phyloP scores from a whole-genome alignment of 2,888 invertebrate species.

The Acrocera orbiculus region DNA sequence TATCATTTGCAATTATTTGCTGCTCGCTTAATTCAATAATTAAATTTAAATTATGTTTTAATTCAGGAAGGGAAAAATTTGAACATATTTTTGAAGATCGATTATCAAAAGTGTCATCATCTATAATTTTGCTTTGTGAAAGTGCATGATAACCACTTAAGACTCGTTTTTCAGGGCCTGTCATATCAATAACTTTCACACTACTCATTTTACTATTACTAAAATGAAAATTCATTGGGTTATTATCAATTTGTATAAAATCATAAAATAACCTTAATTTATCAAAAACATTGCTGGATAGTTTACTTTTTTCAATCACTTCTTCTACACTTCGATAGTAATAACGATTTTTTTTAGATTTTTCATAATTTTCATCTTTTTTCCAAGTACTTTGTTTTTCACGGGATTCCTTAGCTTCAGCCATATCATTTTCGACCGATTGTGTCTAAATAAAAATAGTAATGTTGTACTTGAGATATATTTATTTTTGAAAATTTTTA shows the following conservation, averaged over 20 bases:
- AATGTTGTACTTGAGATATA: not conserved
- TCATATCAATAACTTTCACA: constrained; percentile 98
- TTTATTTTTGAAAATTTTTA: no score
- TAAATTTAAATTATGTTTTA: constrained; percentile 80
- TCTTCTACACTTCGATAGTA: constrained; percentile 74
- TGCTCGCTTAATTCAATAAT: constrained; percentile 89
- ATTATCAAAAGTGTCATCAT: constrained; percentile 44
- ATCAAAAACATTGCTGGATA: constrained; percentile 27
- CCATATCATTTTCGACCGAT: no score
- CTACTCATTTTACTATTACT: constrained; percentile 56
- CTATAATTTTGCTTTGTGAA: constrained; percentile 41
- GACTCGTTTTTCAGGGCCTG: constrained; percentile 85
- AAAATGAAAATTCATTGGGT: not conserved
- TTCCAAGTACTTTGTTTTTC: constrained; percentile 55
- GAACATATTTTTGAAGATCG: constrained; percentile 41
- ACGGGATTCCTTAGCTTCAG: constrained; percentile 41
- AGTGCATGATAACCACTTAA: constrained; percentile 86
- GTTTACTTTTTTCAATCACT: constrained; percentile 74
- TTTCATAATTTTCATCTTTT: constrained; percentile 34
- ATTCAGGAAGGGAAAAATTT: constrained; percentile 69
- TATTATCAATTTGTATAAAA: no score
- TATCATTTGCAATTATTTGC: constrained; percentile 76
- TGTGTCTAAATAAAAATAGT: constrained; percentile 9
- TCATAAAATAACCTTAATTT: constrained; percentile 16
- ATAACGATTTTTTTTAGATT: constrained; percentile 54